Percentiles rank a stretch among this genome's conserved stretches.
Conservation (phyloP, 2,888 invertebrate species). For the Digitonthophagus gazella region DNA sequence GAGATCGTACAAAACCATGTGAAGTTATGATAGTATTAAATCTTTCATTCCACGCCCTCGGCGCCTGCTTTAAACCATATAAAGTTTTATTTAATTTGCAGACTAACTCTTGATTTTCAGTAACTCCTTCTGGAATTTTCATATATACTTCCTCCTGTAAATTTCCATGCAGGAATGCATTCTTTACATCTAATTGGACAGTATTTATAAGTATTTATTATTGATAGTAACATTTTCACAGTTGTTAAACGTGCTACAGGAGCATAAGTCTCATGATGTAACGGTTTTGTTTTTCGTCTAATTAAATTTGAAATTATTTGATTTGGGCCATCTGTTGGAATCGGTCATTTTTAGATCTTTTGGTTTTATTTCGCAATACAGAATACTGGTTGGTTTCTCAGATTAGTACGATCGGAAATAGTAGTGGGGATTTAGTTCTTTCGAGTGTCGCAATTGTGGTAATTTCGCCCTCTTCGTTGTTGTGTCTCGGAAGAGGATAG, state of each 20-base stretch:
- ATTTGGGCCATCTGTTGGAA: too few species aligned
- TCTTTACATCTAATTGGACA: background rate
- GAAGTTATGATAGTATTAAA: conserved; percentile 14
- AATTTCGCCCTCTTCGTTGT: too few species aligned
- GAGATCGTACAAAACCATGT: background rate
- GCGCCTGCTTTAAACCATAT: conserved; percentile 22
- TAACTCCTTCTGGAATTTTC: conserved; percentile 18
- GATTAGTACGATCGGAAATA: too few species aligned
- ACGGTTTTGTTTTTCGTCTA: too few species aligned
- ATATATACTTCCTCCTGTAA: conserved; percentile 13
- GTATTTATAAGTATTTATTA: background rate
- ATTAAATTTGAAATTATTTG: too few species aligned
- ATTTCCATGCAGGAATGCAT: background rate
- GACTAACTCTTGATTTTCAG: background rate
- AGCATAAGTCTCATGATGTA: background rate
- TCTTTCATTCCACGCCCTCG: conserved; percentile 21
- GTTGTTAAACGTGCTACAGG: background rate
- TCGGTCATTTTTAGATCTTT: too few species aligned
- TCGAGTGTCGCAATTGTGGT: too few species aligned
- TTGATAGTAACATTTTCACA: background rate
- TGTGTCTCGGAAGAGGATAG: too few species aligned
- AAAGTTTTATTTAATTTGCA: conserved; percentile 20
- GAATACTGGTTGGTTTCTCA: too few species aligned
- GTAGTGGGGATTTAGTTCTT: too few species aligned
- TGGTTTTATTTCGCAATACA: too few species aligned